Conservation (phyloP, 2,113 vertebrate species). For the Holacanthus passer region DNA sequence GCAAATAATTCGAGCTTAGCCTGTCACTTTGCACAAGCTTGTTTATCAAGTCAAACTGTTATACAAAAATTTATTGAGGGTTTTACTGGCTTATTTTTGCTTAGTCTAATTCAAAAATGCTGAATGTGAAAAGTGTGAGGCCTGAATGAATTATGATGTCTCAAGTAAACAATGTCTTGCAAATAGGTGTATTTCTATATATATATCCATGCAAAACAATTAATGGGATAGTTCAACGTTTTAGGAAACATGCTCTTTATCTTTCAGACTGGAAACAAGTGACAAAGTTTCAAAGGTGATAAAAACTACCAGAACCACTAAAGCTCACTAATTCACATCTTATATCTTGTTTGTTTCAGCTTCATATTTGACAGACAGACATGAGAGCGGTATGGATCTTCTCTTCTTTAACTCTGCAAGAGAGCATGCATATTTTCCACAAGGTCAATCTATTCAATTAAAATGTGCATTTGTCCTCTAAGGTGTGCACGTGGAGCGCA, state of each 20-base stretch:
- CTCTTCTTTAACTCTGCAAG: neutral
- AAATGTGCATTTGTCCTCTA: conserved; percentile 9
- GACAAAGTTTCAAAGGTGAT: neutral
- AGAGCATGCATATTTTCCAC: neutral
- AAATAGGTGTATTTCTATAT: neutral
- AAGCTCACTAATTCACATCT: neutral
- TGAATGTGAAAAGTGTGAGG: neutral
- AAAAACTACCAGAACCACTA: neutral
- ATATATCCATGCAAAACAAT: neutral
- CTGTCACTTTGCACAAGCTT: neutral
- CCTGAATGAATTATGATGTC: neutral
- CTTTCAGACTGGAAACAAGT: neutral
- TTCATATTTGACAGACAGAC: conserved; percentile 15
- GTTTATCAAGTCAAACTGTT: conserved; percentile 19
- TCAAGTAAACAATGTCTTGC: neutral
- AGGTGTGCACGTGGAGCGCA: conserved; percentile 53
- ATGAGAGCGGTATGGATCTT: neutral
- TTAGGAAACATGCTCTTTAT: neutral
- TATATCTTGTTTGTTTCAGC: conserved; percentile 1
- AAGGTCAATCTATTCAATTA: neutral
- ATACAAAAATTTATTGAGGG: neutral
- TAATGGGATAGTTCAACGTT: conserved; percentile 6
- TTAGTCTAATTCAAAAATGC: neutral
- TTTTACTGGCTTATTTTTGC: neutral
- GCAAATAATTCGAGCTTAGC: neutral